A percentile compares a stretch with the other conserved stretches of the same genome.
phyloP scores from a whole-genome alignment of 2,888 invertebrate genomes.

The Carterocephalus palaemon region DNA sequence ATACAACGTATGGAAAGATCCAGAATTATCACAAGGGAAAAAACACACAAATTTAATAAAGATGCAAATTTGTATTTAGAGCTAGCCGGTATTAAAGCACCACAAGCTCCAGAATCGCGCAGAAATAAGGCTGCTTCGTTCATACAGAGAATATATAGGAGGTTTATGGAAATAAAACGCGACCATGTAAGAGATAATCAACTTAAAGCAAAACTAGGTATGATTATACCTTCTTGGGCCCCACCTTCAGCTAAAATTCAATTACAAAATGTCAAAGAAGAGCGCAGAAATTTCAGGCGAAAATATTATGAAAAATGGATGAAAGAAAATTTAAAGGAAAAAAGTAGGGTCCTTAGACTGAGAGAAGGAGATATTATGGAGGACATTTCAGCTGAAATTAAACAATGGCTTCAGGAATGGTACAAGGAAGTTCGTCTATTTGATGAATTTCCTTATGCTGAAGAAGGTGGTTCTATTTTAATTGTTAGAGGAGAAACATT shows the following conservation, averaged over 20 bases:
- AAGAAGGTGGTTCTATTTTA: constrained; percentile 83
- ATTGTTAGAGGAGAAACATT: constrained; percentile 79
- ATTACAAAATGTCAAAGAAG: constrained; percentile 65
- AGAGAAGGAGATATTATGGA: constrained; percentile 82
- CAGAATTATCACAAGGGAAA: constrained; percentile 40
- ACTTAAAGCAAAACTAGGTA: constrained; percentile 73
- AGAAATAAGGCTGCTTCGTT: constrained; percentile 46
- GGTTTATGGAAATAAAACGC: constrained; percentile 61
- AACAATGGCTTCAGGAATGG: constrained; percentile 86
- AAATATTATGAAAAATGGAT: constrained; percentile 66
- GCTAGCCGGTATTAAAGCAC: constrained; percentile 59
- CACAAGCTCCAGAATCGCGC: constrained; percentile 43
- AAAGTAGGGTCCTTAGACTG: constrained; percentile 67
- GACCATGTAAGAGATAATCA: constrained; percentile 55
- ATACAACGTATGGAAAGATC: constrained; percentile 70
- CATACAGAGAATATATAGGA: constrained; percentile 59
- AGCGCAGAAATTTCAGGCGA: constrained; percentile 64
- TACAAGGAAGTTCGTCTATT: constrained; percentile 77
- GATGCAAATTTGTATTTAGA: constrained; percentile 59
- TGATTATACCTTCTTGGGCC: constrained; percentile 75
- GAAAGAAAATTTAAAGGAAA: constrained; percentile 67
- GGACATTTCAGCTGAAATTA: constrained; percentile 86
- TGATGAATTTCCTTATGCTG: constrained; percentile 85
- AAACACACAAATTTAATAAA: constrained; percentile 48
- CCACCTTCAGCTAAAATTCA: constrained; percentile 65